These are phyloP conservation scores for Rutpela maculata DNA, from an alignment of 2,888 invertebrate species.

Conservation along the genomic window DNA sequence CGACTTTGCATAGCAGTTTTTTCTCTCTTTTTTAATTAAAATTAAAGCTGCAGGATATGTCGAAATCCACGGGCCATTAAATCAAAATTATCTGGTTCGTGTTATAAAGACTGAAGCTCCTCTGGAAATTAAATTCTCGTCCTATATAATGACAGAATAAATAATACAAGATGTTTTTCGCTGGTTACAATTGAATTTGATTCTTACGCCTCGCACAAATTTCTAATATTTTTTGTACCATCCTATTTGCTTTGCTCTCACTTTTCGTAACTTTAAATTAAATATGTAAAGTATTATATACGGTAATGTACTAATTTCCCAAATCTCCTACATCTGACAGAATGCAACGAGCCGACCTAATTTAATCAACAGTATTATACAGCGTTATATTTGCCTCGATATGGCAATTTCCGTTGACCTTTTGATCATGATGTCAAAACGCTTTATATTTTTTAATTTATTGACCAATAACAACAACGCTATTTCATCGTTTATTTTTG, in stretches of 20 bases:
- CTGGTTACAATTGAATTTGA: background rate
- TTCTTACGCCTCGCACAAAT: background rate
- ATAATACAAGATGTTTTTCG: background rate
- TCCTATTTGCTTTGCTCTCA: background rate
- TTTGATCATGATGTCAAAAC: background rate
- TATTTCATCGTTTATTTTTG: background rate
- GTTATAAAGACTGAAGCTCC: background rate
- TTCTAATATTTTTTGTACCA: slow-evolving; percentile 6
- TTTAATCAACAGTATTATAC: background rate
- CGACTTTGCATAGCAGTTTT: background rate
- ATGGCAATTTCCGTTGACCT: background rate
- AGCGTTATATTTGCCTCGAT: background rate
- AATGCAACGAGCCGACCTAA: background rate
- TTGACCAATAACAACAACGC: background rate
- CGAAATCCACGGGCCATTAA: background rate
- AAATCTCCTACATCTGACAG: background rate
- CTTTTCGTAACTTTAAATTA: background rate
- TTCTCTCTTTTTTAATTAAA: background rate
- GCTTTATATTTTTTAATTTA: background rate
- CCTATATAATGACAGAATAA: background rate
- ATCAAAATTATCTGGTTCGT: background rate
- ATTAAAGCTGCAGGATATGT: background rate
- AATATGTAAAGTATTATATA: slow-evolving; percentile 3
- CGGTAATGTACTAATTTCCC: background rate
- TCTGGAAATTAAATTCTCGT: background rate